Base-by-base conservation (phyloP, 2,888 invertebrate genomes). In the Eumacrocentrus americanus region DNA sequence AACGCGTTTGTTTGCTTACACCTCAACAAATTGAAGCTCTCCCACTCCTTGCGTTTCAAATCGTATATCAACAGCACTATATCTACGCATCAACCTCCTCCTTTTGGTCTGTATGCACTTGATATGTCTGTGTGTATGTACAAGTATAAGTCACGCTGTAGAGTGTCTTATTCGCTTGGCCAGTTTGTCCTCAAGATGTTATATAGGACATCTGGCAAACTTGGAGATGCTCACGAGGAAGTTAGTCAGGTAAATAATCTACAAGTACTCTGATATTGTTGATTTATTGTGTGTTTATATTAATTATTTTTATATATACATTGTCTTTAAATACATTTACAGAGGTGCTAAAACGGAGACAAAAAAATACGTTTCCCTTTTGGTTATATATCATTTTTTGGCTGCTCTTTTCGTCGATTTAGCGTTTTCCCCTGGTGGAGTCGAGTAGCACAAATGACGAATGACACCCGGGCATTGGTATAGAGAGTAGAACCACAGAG, bases 1-100 rank as follows among this genome's bases (percentile, higher is more conserved):
- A 55, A 60, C 64, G n/a, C n/a, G 72, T 67, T 54, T 78, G 68
- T 79, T 78, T 78, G 72, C 76, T 72, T 77, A 78, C 72, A 77
- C 75, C 77, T 75, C 74, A 74, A 71, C 75, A 75, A 78, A 78
- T 78, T 76, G 73, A 75, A 78, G 29, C 9, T 29, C 29, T 9
- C 29, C 4, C 29, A 6, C 29, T 29, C 5, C 29, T 29, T 6
- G 5, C 29, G 9, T 29, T n/a, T n/a, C n/a, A n/a, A n/a, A n/a
- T 6, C 29, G 29, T 29, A 29, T 29, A n/a, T 29, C 29, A 29
- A 29, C 29, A 29, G 29, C 29, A 29, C 29, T 29, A n/a, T n/a
- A n/a, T n/a, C n/a, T n/a, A 29, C 29, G 29, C 29, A 29, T n/a
- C 29, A 29, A 6, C 29, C 29, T 4, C 9, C 9, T 9, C 29